Evolutionary conservation across 1,140 invertebrate species (phyloP), one percentile per base, ranked within the genome.

Genomic region (Radopholus similis): DNA sequence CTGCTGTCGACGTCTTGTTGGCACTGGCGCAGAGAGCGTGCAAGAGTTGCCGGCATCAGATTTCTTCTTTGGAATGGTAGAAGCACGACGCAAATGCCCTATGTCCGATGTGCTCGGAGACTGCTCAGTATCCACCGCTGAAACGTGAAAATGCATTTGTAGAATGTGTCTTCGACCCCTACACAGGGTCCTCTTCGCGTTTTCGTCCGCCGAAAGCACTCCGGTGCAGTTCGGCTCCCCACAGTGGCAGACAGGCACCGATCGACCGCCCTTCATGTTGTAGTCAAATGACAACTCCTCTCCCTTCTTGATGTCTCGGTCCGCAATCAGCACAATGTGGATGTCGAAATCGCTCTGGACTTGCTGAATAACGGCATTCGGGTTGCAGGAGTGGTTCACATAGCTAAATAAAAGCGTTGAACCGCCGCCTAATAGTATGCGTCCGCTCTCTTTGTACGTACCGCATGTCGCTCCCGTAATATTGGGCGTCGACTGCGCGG

Each of bases 221-320:
- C 64, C 64, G 9, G 64, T 62, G 51, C 64, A 66, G 32, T 64
- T 64, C 13, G 11, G 8, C 15, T 35, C 47, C 51, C 54, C 54
- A 54, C 66, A 68, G 26, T 53, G 42, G 11, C 66, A 68, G 4
- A 21, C 47, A 15, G 66, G 66, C 15, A 68, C 66, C 23, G 38
- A 21, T 21, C 66, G 32, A 11, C 32, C 56, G n/a, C 38, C 30
- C 18, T 68, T 37, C 66, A 68, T 68, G 42, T 68, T 68, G 55
- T 68, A 68, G 26, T 68, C 66, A 44, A 68, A 68, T n/a, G 66
- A 68, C 32, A 68, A 40, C 35, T 68, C 66, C 28, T 68, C 66
- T 6, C 66, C 66, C 40, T 44, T 54, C 18, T 28, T 42, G n/a
- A 68, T 68, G 26, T 67, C 55, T 51, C 34, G 32, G 15, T 55